Evolutionary conservation across 92 coral and sea anemone genomes (phyloP).

Genomic region (Porites lobata): DNA sequence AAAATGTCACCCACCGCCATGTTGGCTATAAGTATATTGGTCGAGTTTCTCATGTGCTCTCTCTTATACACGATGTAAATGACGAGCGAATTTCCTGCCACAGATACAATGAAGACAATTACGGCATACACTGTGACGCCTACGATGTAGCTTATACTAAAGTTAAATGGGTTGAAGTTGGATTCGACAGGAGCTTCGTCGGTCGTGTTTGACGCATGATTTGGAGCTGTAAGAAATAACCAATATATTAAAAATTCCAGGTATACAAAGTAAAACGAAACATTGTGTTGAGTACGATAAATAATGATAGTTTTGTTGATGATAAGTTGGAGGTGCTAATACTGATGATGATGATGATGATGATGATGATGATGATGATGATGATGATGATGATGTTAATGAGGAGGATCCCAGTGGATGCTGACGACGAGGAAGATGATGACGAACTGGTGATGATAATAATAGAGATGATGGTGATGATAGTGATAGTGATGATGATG

Average conservation of each 20-base stretch:
- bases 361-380: neutral
- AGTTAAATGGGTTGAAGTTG: neutral
- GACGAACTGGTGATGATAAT: too few species aligned
- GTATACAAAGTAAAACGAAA: too few species aligned
- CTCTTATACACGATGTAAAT: slow-evolving; percentile 82
- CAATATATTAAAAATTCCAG: too few species aligned
- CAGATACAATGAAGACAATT: slow-evolving; percentile 62
- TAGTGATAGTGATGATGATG: neutral
- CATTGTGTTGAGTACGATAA: too few species aligned
- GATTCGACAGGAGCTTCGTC: neutral
- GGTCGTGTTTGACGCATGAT: slow-evolving; percentile 33
- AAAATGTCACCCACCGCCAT: slow-evolving; percentile 86
- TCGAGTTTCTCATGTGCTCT: slow-evolving; percentile 79
- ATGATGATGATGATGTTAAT: neutral
- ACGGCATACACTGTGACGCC: slow-evolving; percentile 60
- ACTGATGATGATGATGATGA: neutral
- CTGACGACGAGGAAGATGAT: too few species aligned
- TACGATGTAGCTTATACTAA: slow-evolving; percentile 26
- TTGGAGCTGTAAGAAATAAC: neutral
- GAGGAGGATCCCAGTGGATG: too few species aligned
- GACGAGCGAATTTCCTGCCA: slow-evolving; percentile 74
- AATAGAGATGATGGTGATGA: too few species aligned
- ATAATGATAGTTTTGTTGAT: neutral
- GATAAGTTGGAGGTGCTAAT: neutral
- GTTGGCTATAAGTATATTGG: slow-evolving; percentile 84